Evolutionary conservation across 2,888 invertebrate species (phyloP).

Genomic region (Athripsodes cinereus): DNA sequence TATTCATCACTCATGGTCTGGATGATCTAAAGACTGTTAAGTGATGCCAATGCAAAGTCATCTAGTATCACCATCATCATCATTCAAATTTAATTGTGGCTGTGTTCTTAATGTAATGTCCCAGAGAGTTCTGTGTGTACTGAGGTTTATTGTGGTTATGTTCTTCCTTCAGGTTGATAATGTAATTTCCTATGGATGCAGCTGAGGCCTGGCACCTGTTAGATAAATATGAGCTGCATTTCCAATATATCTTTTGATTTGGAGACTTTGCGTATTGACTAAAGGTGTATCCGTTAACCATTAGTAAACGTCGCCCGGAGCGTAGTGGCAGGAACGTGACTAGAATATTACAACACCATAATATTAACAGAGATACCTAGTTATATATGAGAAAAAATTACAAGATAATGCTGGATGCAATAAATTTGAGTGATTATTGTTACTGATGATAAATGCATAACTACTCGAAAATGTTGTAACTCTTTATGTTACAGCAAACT

Average conservation of each 20-base stretch:
- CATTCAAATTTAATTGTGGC: too few relatives aligned
- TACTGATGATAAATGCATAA: too few relatives aligned
- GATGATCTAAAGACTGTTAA: too few relatives aligned
- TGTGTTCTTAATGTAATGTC: not conserved
- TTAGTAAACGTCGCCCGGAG: slow-evolving; percentile 6
- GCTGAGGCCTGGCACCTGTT: slow-evolving; percentile 6
- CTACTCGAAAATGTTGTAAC: too few relatives aligned
- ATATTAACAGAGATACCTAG: not conserved
- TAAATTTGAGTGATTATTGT: too few relatives aligned
- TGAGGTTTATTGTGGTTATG: slow-evolving; percentile 13
- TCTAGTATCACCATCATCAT: too few relatives aligned
- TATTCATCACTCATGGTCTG: too few relatives aligned
- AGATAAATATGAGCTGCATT: slow-evolving; percentile 9
- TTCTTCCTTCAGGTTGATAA: not conserved
- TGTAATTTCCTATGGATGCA: slow-evolving; percentile 5
- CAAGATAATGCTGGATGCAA: too few relatives aligned
- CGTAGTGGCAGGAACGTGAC: not conserved
- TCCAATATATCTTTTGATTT: slow-evolving; percentile 5
- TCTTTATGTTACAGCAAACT: too few relatives aligned
- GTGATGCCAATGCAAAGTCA: too few relatives aligned
- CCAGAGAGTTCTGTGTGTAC: not conserved
- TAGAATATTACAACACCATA: slow-evolving; percentile 3
- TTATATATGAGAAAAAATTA: too few relatives aligned
- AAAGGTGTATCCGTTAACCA: slow-evolving; percentile 10
- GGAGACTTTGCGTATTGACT: slow-evolving; percentile 1